These are phyloP conservation scores for Chaenocephalus aceratus DNA, from an alignment of 2,113 vertebrate genomes.

Conservation along the genomic window DNA sequence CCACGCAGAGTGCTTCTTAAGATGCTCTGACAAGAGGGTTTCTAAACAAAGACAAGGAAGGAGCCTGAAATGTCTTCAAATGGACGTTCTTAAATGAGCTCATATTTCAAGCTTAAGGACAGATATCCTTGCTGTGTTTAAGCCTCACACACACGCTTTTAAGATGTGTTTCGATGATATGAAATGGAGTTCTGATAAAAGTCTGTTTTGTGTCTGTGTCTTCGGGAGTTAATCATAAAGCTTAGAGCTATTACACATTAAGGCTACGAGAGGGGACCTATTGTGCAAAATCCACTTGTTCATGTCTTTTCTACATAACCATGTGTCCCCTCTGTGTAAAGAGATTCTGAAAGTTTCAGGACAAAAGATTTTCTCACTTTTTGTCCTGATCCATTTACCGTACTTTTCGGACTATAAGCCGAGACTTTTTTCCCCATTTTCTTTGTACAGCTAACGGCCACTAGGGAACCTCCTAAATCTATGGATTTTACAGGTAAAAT, in stretches of 20 bases:
- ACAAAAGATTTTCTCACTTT: too few relatives aligned
- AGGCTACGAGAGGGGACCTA: not conserved
- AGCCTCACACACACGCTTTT: constrained; percentile 35
- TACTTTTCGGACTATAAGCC: too few relatives aligned
- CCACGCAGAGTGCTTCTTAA: constrained; percentile 15
- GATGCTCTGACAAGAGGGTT: constrained; percentile 38
- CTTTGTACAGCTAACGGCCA: too few relatives aligned
- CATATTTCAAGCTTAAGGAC: constrained; percentile 30
- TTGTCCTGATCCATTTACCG: too few relatives aligned
- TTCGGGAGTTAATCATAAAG: constrained; percentile 20
- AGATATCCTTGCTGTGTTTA: constrained; percentile 43
- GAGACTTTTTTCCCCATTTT: too few relatives aligned
- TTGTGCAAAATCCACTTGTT: too few relatives aligned
- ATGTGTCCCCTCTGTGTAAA: too few relatives aligned
- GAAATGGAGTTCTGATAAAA: constrained; percentile 20
- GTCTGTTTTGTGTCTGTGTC: not conserved
- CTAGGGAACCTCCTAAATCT: too few relatives aligned
- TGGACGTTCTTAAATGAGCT: constrained; percentile 44
- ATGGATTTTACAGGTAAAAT: too few relatives aligned
- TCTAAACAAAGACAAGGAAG: constrained; percentile 64
- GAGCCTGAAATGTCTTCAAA: constrained; percentile 35
- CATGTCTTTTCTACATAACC: too few relatives aligned
- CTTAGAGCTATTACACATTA: constrained; percentile 20
- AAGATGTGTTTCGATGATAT: constrained; percentile 20
- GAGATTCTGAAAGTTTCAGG: too few relatives aligned